phyloP scores from a whole-genome alignment of 2,888 invertebrate genomes.

The Caenorhabditis doughertyi region DNA sequence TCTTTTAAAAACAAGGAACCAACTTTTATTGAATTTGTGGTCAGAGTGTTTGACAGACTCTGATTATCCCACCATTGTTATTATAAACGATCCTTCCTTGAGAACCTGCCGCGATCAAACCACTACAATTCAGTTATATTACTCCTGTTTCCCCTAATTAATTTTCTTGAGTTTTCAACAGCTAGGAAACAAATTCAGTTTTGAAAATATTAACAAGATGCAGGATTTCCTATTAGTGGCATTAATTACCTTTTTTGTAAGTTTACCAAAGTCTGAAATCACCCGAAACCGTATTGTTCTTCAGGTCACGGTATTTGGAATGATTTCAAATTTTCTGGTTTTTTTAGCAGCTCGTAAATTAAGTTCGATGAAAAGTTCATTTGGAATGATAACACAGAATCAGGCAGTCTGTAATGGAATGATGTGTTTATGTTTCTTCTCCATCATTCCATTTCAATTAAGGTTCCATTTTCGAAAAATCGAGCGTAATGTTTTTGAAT shows the following conservation, averaged over 20 bases:
- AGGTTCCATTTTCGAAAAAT: not conserved
- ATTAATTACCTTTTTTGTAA: conserved; percentile 3
- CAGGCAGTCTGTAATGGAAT: conserved; percentile 5
- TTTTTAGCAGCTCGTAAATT: not conserved
- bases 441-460: conserved; percentile 2
- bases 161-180: too few species aligned
- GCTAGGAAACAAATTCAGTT: not conserved
- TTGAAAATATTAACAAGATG: not conserved
- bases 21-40: too few species aligned
- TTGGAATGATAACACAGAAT: conserved; percentile 22
- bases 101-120: too few species aligned
- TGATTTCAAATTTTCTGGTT: not conserved
- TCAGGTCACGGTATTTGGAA: conserved; percentile 2
- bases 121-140: too few species aligned
- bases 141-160: too few species aligned
- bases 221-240: not conserved
- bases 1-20: too few species aligned
- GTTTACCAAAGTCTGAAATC: not conserved
- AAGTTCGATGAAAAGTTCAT: conserved; percentile 28
- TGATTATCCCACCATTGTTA: too few species aligned
- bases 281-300: not conserved
- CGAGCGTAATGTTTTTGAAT: not conserved
- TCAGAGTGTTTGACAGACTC: too few species aligned
- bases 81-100: too few species aligned
- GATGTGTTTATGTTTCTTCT: conserved; percentile 12